Percentiles rank a stretch among this genome's conserved stretches.
phyloP scores from a whole-genome alignment of 2,888 invertebrate species.

The Phengaris arion region DNA sequence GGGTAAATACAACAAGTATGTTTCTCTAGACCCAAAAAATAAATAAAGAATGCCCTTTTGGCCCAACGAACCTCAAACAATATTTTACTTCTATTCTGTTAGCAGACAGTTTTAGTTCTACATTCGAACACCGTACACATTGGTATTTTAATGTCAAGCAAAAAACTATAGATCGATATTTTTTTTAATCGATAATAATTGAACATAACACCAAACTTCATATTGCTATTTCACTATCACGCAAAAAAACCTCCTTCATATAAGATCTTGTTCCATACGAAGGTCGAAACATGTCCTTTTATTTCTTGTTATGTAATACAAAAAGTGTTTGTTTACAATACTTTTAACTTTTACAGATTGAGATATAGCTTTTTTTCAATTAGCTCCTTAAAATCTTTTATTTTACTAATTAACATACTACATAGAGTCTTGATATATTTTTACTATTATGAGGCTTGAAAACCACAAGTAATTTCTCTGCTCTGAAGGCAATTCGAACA shows the following conservation, averaged over 20 bases:
- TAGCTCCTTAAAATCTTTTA: too few species aligned
- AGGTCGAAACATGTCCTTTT: slow-evolving; percentile 15
- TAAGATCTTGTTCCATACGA: slow-evolving; percentile 28
- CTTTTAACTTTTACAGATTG: background rate
- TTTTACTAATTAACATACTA: too few species aligned
- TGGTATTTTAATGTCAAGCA: background rate
- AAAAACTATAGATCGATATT: background rate
- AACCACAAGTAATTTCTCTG: background rate
- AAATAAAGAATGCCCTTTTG: too few species aligned
- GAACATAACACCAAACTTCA: slow-evolving; percentile 35
- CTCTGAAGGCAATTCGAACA: background rate
- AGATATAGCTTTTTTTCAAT: too few species aligned
- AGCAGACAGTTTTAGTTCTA: too few species aligned
- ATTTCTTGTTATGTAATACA: background rate
- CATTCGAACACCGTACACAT: background rate
- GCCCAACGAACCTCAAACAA: too few species aligned
- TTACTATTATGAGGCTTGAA: background rate
- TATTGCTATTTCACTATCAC: slow-evolving; percentile 73
- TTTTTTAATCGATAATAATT: background rate
- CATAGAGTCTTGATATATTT: background rate
- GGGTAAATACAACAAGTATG: too few species aligned
- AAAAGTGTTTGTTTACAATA: background rate
- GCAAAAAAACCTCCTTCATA: slow-evolving; percentile 58
- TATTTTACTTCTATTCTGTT: too few species aligned
- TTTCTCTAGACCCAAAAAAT: too few species aligned